These are phyloP conservation scores for Zosterops hypoxanthus DNA, from an alignment of 2,113 vertebrate genomes.

Conservation along the genomic window DNA sequence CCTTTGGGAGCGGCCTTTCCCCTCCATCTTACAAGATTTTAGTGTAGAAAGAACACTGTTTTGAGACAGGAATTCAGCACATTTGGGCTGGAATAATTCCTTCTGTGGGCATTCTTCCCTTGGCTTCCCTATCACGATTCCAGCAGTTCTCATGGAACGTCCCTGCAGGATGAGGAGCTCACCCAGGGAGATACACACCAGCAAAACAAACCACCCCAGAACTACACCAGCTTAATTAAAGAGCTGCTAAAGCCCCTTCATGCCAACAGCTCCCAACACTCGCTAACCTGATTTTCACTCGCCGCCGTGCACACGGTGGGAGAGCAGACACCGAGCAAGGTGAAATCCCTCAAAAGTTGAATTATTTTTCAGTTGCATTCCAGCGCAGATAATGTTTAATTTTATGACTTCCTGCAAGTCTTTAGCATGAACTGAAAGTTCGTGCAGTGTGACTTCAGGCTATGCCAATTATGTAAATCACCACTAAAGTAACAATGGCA, in stretches of 20 bases:
- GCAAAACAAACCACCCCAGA: background rate
- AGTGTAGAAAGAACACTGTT: fast-evolving
- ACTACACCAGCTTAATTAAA: background rate
- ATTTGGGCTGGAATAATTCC: background rate
- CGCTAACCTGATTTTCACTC: background rate
- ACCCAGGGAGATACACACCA: background rate
- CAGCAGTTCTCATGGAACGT: fast-evolving
- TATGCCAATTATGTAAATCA: constrained; percentile 75
- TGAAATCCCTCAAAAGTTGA: constrained; percentile 23
- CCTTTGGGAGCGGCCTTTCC: constrained; percentile 13
- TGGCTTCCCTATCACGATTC: background rate
- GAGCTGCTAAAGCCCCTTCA: background rate
- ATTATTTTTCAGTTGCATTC: constrained; percentile 57
- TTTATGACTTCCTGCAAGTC: constrained; percentile 75
- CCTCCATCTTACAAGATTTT: background rate
- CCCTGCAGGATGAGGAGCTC: background rate
- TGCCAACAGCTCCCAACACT: background rate
- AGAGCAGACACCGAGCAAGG: background rate
- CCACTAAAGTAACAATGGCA: constrained; percentile 74
- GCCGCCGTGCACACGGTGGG: fast-evolving
- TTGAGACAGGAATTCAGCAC: background rate
- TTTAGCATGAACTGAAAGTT: constrained; percentile 52
- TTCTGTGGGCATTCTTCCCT: background rate
- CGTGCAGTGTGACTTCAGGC: constrained; percentile 62
- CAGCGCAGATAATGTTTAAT: constrained; percentile 63